Evolutionary conservation across 2,797 vertebrate species (phyloP).

Genomic region (Cryptoprocta ferox): DNA sequence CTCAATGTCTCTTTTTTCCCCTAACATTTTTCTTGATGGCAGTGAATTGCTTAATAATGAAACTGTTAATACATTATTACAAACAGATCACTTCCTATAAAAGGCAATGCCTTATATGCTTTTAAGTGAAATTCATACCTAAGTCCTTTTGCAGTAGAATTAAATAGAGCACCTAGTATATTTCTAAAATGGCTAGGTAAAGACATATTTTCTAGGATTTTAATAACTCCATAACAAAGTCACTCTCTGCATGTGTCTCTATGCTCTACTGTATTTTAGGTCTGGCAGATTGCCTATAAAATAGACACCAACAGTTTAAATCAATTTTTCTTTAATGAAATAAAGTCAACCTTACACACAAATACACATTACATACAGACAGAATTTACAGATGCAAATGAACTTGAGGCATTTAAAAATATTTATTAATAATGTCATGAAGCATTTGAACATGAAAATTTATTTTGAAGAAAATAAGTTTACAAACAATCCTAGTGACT

Average conservation of each 20-base stretch:
- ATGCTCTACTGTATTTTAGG: constrained; percentile 61
- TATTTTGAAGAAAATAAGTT: constrained; percentile 40
- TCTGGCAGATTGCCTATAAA: constrained; percentile 70
- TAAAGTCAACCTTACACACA: constrained; percentile 58
- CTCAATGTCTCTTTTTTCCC: not conserved
- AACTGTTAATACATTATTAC: constrained; percentile 24
- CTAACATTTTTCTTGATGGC: constrained; percentile 36
- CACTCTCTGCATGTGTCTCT: constrained; percentile 28
- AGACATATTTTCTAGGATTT: constrained; percentile 60
- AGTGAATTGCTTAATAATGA: constrained; percentile 36
- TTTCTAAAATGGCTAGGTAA: constrained; percentile 39
- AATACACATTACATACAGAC: constrained; percentile 23
- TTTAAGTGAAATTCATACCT: constrained; percentile 49
- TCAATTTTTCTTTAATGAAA: constrained; percentile 72
- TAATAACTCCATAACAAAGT: constrained; percentile 58
- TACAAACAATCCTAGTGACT: not conserved
- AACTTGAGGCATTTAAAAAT: constrained; percentile 44
- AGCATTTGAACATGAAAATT: constrained; percentile 58
- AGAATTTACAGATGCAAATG: constrained; percentile 56
- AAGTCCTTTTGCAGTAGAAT: constrained; percentile 10
- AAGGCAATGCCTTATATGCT: constrained; percentile 26
- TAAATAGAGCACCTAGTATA: not conserved
- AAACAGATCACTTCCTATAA: constrained; percentile 40
- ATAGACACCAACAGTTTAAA: constrained; percentile 66
- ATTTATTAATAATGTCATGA: constrained; percentile 26